Conservation (phyloP, 2,113 vertebrate genomes). For the Pseudolaguvia tuberculata region DNA sequence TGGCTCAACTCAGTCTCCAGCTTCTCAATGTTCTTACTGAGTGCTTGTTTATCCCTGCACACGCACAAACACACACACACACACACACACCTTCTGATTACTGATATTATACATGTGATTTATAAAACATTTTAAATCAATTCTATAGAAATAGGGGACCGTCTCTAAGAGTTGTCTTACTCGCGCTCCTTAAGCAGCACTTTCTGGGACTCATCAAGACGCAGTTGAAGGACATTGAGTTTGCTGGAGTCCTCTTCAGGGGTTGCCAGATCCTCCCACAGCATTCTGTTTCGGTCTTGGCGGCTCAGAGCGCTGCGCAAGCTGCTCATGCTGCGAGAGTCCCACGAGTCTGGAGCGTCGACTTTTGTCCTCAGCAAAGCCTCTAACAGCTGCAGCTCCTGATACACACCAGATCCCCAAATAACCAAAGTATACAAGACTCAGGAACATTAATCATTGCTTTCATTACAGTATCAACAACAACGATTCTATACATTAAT, state of each 20-base stretch:
- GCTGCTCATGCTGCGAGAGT: slow-evolving; percentile 60
- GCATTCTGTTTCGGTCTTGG: slow-evolving; percentile 80
- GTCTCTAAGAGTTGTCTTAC: slow-evolving; percentile 58
- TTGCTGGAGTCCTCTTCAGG: slow-evolving; percentile 83
- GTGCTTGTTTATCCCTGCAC: slow-evolving; percentile 84
- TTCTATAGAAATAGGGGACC: too few relatives aligned
- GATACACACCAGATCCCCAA: slow-evolving; percentile 6
- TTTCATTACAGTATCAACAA: background rate
- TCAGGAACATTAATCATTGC: background rate
- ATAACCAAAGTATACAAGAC: background rate
- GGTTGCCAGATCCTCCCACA: slow-evolving; percentile 80
- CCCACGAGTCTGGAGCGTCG: slow-evolving; percentile 75
- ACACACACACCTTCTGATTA: background rate
- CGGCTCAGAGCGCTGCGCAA: slow-evolving; percentile 70
- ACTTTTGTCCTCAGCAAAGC: slow-evolving; percentile 69
- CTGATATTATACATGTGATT: background rate
- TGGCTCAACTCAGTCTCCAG: slow-evolving; percentile 89
- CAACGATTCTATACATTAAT: background rate
- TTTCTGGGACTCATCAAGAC: slow-evolving; percentile 93
- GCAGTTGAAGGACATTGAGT: slow-evolving; percentile 85
- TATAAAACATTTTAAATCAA: too few relatives aligned
- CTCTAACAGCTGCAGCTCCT: slow-evolving; percentile 85
- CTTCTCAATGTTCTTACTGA: slow-evolving; percentile 90
- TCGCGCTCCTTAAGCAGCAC: slow-evolving; percentile 85
- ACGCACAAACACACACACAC: slow-evolving; percentile 26